Evolutionary conservation across 1,140 invertebrate species (phyloP), one percentile per base, ranked within the genome.

Genomic region (Zaprionus camerounensis): DNA sequence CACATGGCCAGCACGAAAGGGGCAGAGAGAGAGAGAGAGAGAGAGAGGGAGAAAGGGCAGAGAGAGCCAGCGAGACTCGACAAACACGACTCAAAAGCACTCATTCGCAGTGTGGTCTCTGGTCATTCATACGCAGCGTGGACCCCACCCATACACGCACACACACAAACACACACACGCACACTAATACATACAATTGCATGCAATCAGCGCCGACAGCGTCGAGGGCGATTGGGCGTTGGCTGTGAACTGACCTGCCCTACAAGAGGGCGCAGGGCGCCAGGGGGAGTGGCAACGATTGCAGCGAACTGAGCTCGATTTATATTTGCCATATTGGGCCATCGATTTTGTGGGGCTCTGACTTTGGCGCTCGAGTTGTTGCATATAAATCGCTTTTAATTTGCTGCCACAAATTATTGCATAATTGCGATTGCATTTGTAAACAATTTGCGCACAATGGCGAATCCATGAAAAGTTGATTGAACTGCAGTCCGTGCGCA

Each of bases 121-220:
- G 87, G 83, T 83, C 83, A 91, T 91, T 91, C 87, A 91, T 87
- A 91, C 81, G 88, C 81, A 83, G 78, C 80, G 79, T 80, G 56
- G 59, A 66, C 61, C 71, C 57, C 78, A 77, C 63, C 66, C 66
- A 59, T 53, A 63, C 41, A 58, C 31, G 3, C 26, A 55, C 71
- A 86, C 77, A 88, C 20, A 24, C 46, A 51, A 0, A 22, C 31
- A 51, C 20, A 51, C 20, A 51, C 46, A 13, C 12, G 38, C 38
- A 51, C 12, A 51, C 22, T 5, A 24, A 49, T 9, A 58, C 7
- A 56, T 69, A 87, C 84, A 88, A 88, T 83, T 88, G 83, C 83
- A 87, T 88, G 86, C 83, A 87, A 87, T 88, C 83, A 88, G 84
- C 74, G 79, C 58, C 59, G 38, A 62, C 49, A 58, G 53, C 53